A percentile compares a stretch with the other conserved stretches of the same genome.
phyloP scores from a whole-genome alignment of 2,797 vertebrate genomes.

The Harpagifer antarcticus region DNA sequence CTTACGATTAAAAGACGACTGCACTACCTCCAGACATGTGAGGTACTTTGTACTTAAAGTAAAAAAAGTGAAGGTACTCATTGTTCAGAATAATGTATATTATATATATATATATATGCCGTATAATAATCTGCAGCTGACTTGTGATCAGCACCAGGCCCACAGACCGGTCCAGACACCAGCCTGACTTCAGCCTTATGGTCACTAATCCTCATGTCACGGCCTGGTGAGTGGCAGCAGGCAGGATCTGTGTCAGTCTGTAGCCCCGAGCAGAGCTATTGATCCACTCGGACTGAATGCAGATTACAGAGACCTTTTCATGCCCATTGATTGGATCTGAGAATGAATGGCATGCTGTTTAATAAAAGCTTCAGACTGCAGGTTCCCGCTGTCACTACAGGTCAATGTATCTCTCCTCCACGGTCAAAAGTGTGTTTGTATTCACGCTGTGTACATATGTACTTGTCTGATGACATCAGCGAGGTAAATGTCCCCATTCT shows the following conservation, averaged over 20 bases:
- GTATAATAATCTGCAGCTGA: not conserved
- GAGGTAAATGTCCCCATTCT: constrained; percentile 66
- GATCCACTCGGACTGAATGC: constrained; percentile 53
- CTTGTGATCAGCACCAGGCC: not conserved
- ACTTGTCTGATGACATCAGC: constrained; percentile 32
- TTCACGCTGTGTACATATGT: not conserved
- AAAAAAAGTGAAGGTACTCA: no score
- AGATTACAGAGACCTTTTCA: constrained; percentile 67
- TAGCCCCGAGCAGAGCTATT: constrained; percentile 63
- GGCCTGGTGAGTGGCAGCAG: constrained; percentile 37
- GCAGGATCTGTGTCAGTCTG: constrained; percentile 62
- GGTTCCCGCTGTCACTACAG: not conserved
- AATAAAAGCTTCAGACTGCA: constrained; percentile 1
- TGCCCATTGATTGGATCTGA: constrained; percentile 46
- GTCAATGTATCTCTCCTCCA: constrained; percentile 4
- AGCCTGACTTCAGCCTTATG: not conserved
- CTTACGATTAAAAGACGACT: no score
- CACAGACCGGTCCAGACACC: not conserved
- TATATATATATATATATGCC: no score
- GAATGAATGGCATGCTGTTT: constrained; percentile 38
- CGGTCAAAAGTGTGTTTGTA: constrained; percentile 2
- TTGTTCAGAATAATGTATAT: no score
- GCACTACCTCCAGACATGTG: no score
- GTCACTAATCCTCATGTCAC: constrained; percentile 1
- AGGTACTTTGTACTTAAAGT: no score